Conservation (phyloP, 2,888 invertebrate species). For the Chymomyza caudatula region DNA sequence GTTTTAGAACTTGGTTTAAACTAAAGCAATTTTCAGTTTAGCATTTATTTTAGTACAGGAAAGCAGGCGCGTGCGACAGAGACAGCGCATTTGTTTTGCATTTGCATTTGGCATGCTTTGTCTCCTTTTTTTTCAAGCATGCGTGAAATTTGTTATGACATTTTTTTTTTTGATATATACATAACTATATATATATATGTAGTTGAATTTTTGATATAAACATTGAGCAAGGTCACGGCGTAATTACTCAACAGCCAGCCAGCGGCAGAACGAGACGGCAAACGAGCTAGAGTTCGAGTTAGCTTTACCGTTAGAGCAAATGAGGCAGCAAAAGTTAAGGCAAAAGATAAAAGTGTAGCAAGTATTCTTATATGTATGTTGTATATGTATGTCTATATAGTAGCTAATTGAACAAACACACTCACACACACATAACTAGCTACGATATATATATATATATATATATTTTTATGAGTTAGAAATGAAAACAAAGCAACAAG, state of each 20-base stretch:
- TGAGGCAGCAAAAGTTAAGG: neutral
- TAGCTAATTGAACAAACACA: neutral
- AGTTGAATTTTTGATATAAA: neutral
- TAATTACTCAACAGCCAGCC: neutral
- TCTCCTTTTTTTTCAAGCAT: neutral
- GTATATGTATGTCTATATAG: neutral
- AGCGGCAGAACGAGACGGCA: neutral
- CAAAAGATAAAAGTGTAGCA: neutral
- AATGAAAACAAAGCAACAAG: neutral
- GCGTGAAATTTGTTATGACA: constrained; percentile 1
- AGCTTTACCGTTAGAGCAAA: neutral
- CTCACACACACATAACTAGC: constrained; percentile 11
- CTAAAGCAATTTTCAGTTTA: constrained; percentile 30
- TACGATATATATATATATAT: constrained; percentile 22
- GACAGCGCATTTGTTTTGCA: constrained; percentile 7
- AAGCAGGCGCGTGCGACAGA: neutral
- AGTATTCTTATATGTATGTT: neutral
- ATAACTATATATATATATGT: neutral
- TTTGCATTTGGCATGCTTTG: constrained; percentile 42
- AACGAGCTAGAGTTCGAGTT: neutral
- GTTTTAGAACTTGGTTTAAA: constrained; percentile 27
- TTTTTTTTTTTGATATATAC: constrained; percentile 14
- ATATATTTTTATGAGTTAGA: neutral
- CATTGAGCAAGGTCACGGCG: neutral
- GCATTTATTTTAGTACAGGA: neutral